phyloP scores from a whole-genome alignment of 2,888 invertebrate species.

The Lacanobia wlatinum region DNA sequence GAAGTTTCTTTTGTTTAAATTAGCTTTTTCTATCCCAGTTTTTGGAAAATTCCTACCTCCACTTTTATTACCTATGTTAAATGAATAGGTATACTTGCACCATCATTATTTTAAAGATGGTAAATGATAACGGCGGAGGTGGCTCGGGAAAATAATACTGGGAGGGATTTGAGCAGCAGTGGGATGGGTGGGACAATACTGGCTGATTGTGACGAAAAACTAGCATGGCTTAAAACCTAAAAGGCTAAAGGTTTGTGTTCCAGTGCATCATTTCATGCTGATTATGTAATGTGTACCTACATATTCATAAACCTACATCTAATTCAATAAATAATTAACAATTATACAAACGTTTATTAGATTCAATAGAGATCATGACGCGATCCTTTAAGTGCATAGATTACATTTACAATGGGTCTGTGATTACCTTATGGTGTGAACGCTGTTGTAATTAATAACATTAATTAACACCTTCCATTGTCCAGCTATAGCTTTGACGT shows the following conservation, averaged over 20 bases:
- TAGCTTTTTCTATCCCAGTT: neutral
- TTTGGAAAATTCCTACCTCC: neutral
- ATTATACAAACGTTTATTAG: constrained; percentile 9
- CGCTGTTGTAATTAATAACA: constrained; percentile 35
- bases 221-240: too few relatives aligned
- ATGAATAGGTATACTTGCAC: too few relatives aligned
- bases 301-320: neutral
- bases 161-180: too few relatives aligned
- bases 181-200: too few relatives aligned
- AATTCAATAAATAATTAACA: neutral
- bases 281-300: too few relatives aligned
- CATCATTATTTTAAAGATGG: neutral
- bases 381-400: constrained; percentile 4
- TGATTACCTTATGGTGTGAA: constrained; percentile 4
- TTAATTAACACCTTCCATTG: constrained; percentile 46
- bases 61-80: neutral
- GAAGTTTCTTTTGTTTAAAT: neutral
- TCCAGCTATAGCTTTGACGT: constrained; percentile 1
- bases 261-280: too few relatives aligned
- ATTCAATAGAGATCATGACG: neutral
- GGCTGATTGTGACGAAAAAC: too few relatives aligned
- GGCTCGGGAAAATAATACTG: too few relatives aligned
- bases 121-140: too few relatives aligned
- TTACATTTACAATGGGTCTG: constrained; percentile 1
- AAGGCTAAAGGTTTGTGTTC: too few relatives aligned